Percentiles rank a stretch among this genome's conserved stretches.
phyloP scores from a whole-genome alignment of 1,140 invertebrate species.

The Polyergus mexicanus region DNA sequence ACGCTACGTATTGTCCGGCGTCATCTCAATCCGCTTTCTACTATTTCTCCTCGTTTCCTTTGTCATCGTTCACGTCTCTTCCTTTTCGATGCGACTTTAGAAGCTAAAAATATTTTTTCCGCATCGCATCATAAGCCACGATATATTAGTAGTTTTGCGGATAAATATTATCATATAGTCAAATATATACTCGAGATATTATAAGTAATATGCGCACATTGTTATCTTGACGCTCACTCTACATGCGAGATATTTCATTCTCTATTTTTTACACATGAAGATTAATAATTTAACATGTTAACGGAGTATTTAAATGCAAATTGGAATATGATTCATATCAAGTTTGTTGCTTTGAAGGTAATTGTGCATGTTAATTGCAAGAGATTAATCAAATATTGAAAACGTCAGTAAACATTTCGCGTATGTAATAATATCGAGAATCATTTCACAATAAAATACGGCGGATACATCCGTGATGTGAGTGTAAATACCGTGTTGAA shows the following conservation, averaged over 20 bases:
- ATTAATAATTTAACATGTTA: slow-evolving; percentile 55
- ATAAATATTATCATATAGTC: slow-evolving; percentile 12
- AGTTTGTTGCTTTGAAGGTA: slow-evolving; percentile 37
- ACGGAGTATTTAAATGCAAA: slow-evolving; percentile 40
- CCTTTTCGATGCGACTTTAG: not conserved
- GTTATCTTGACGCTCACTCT: slow-evolving; percentile 1
- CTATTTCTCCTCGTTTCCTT: slow-evolving; percentile 3
- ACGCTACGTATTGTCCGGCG: slow-evolving; percentile 43
- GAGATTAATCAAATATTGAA: slow-evolving; percentile 56
- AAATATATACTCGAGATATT: not conserved
- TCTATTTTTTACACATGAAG: not conserved
- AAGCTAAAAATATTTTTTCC: slow-evolving; percentile 10
- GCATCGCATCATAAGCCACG: slow-evolving; percentile 1
- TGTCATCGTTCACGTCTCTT: not conserved
- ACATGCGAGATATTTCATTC: slow-evolving; percentile 18
- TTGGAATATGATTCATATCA: slow-evolving; percentile 43
- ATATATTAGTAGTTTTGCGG: not conserved
- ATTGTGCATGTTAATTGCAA: slow-evolving; percentile 49
- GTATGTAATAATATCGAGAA: slow-evolving; percentile 63
- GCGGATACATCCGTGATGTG: slow-evolving; percentile 13
- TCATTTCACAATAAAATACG: slow-evolving; percentile 42
- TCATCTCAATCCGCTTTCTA: slow-evolving; percentile 37
- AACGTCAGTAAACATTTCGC: slow-evolving; percentile 38
- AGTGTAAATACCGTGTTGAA: slow-evolving; percentile 50
- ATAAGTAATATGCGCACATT: not conserved